A percentile compares a stretch with the other conserved stretches of the same genome.
Conservation (phyloP, 1,140 invertebrate genomes). For the Rhagoletis pomonella region DNA sequence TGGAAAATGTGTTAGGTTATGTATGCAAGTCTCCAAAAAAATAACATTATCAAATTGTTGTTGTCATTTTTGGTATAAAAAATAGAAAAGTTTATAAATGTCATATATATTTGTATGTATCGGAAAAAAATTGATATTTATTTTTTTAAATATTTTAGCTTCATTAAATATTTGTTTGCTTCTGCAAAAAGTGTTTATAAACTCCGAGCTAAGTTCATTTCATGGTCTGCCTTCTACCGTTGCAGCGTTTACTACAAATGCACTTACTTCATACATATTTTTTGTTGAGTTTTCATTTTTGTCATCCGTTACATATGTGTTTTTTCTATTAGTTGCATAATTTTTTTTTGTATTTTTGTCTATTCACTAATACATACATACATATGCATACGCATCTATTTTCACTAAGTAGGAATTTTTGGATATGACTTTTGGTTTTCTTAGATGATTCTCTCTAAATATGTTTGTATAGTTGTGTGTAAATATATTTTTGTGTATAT, state of each 20-base stretch:
- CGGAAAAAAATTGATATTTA: constrained; percentile 41
- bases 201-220: constrained; percentile 2
- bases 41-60: constrained; percentile 50
- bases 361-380: background rate
- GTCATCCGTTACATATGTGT: too few relatives aligned
- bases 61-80: constrained; percentile 71
- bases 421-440: constrained; percentile 41
- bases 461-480: constrained; percentile 39
- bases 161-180: constrained; percentile 46
- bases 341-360: background rate
- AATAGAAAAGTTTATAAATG: constrained; percentile 69
- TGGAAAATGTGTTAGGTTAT: constrained; percentile 33
- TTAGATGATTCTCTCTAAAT: constrained; percentile 7
- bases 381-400: background rate
- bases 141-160: background rate
- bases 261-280: background rate
- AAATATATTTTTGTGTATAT: constrained; percentile 49
- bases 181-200: constrained; percentile 22
- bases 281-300: too few relatives aligned
- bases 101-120: constrained; percentile 19
- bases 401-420: constrained; percentile 43
- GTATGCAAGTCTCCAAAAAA: constrained; percentile 53
- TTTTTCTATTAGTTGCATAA: background rate
- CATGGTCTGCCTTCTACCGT: constrained; percentile 23
- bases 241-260: constrained; percentile 28